Evolutionary conservation across 2,113 vertebrate species (phyloP).

Genomic region (Casuarius casuarius): DNA sequence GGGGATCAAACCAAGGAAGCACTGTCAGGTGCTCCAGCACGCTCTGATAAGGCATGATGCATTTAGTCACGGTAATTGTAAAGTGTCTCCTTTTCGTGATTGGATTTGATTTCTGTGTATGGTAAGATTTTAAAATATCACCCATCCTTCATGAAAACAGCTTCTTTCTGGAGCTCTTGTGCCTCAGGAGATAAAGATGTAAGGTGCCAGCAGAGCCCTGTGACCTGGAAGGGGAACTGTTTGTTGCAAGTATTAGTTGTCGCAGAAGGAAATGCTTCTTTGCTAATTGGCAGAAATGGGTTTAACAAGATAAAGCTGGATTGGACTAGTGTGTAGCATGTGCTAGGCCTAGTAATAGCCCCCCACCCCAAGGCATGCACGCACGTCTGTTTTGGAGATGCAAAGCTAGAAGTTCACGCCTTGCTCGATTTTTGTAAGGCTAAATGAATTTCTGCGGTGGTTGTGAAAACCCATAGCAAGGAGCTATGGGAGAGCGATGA

Average conservation of each 20-base stretch:
- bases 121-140: neutral
- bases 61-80: neutral
- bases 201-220: neutral
- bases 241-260: neutral
- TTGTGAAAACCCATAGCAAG: neutral
- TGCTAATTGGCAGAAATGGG: neutral
- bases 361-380: neutral
- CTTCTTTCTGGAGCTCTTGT: neutral
- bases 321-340: neutral
- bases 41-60: neutral
- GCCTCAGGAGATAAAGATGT: neutral
- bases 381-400: neutral
- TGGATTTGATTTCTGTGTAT: neutral
- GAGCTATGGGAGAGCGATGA: neutral
- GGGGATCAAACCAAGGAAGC: neutral
- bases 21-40: neutral
- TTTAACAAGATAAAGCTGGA: neutral
- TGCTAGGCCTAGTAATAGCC: accelerated
- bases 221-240: neutral
- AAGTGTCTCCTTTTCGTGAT: neutral
- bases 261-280: constrained; percentile 11
- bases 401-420: neutral
- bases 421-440: neutral
- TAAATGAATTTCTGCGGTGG: neutral
- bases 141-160: neutral